Conservation (phyloP, 2,797 vertebrate genomes). For the Lithobates pipiens region DNA sequence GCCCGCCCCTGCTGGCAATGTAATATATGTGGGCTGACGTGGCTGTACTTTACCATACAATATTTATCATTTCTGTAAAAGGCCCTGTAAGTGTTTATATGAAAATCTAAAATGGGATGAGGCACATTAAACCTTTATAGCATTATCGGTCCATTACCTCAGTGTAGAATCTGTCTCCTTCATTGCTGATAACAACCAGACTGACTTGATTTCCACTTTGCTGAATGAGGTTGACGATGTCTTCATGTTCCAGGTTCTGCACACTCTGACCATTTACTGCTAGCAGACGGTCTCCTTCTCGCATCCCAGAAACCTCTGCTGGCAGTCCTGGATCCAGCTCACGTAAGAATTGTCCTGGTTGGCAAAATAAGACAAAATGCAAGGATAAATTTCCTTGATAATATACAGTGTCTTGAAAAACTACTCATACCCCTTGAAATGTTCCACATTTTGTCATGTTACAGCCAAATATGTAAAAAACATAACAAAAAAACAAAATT, state of each 20-base stretch:
- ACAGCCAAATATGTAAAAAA: no score
- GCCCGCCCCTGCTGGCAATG: no score
- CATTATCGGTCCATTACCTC: constrained; percentile 70
- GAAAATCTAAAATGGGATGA: no score
- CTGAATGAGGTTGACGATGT: constrained; percentile 83
- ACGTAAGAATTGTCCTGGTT: constrained; percentile 85
- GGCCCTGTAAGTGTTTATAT: no score
- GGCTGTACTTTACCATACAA: no score
- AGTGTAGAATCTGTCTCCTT: constrained; percentile 82
- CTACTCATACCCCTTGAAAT: no score
- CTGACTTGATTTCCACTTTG: constrained; percentile 76
- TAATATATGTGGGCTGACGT: no score
- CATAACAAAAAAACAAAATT: no score
- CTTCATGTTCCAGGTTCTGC: constrained; percentile 83
- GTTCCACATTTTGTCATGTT: no score
- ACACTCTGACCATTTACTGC: constrained; percentile 87
- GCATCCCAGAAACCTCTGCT: constrained; percentile 86
- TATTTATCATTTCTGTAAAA: no score
- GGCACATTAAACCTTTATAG: no score
- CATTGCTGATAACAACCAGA: constrained; percentile 79
- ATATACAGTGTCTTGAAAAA: background rate
- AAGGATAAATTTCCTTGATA: background rate
- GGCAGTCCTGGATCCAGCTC: constrained; percentile 89
- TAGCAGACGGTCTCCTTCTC: constrained; percentile 87
- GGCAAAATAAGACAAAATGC: background rate